Evolutionary conservation across 2,888 invertebrate species (phyloP).

Genomic region (Drosophila glabriapex): DNA sequence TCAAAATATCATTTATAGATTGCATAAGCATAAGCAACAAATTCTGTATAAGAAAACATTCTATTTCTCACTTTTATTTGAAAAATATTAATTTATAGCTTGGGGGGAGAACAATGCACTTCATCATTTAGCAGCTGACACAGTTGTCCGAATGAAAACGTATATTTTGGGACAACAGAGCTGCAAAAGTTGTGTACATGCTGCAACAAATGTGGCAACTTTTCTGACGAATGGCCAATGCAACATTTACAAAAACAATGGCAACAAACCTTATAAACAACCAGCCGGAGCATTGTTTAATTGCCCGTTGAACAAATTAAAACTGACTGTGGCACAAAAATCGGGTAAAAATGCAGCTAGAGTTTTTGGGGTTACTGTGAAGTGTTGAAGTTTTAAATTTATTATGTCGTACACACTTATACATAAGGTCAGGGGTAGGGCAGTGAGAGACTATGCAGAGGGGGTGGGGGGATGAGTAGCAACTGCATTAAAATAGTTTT

Average conservation of each 20-base stretch:
- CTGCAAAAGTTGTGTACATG: conserved; percentile 28
- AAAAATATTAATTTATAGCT: neutral
- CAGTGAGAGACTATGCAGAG: too few relatives aligned
- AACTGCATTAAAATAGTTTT: conserved; percentile 66
- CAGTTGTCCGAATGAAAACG: conserved; percentile 10
- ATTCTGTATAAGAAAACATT: neutral
- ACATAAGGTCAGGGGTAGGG: conserved; percentile 3
- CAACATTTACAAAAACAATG: conserved; percentile 19
- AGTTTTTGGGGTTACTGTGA: conserved; percentile 22
- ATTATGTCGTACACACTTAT: conserved; percentile 42
- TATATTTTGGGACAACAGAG: conserved; percentile 18
- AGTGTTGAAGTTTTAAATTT: conserved; percentile 71
- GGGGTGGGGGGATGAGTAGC: neutral
- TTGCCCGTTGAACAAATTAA: conserved; percentile 65
- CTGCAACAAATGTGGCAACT: conserved; percentile 21
- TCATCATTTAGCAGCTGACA: conserved; percentile 35
- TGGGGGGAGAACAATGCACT: conserved; percentile 2
- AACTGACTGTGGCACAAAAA: conserved; percentile 45
- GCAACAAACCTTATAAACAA: conserved; percentile 19
- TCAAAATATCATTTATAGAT: neutral
- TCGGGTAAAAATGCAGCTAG: conserved; percentile 17
- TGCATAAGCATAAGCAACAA: neutral
- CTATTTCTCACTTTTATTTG: neutral
- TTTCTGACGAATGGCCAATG: conserved; percentile 29
- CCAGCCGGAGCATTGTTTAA: conserved; percentile 53